These are phyloP conservation scores for Leptonema lineaticorne DNA, from an alignment of 1,140 invertebrate species.

Conservation along the genomic window DNA sequence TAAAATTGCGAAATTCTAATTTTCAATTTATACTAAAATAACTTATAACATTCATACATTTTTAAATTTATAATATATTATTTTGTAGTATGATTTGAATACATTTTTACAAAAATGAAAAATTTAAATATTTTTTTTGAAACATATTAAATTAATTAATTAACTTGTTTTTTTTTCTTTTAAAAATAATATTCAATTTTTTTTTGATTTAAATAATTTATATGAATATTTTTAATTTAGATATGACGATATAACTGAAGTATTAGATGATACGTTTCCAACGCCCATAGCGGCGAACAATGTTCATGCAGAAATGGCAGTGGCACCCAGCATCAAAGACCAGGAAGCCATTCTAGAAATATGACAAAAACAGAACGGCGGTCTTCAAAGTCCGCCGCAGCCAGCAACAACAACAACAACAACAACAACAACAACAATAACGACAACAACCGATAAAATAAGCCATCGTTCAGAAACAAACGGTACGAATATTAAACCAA, in stretches of 20 bases:
- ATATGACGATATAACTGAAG: constrained; percentile 39
- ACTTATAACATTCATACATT: too few relatives aligned
- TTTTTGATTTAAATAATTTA: not conserved
- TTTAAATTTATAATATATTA: too few relatives aligned
- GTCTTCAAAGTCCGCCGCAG: constrained; percentile 23
- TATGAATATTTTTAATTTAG: constrained; percentile 14
- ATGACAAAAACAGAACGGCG: constrained; percentile 41
- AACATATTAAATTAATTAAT: too few relatives aligned
- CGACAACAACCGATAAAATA: not conserved
- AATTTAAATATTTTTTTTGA: too few relatives aligned
- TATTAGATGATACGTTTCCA: constrained; percentile 37
- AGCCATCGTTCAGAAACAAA: not conserved
- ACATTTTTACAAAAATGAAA: too few relatives aligned
- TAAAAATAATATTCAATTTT: not conserved
- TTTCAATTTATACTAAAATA: too few relatives aligned
- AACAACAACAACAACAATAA: not conserved
- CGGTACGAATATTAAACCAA: constrained; percentile 17
- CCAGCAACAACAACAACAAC: not conserved
- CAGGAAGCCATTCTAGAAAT: constrained; percentile 39
- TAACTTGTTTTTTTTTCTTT: too few relatives aligned
- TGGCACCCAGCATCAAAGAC: constrained; percentile 22
- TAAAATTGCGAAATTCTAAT: too few relatives aligned
- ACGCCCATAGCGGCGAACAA: constrained; percentile 24
- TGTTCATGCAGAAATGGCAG: not conserved
- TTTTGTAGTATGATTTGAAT: too few relatives aligned